Base-by-base conservation (phyloP, 2,113 vertebrate species). In the Tachysurus vachellii region DNA sequence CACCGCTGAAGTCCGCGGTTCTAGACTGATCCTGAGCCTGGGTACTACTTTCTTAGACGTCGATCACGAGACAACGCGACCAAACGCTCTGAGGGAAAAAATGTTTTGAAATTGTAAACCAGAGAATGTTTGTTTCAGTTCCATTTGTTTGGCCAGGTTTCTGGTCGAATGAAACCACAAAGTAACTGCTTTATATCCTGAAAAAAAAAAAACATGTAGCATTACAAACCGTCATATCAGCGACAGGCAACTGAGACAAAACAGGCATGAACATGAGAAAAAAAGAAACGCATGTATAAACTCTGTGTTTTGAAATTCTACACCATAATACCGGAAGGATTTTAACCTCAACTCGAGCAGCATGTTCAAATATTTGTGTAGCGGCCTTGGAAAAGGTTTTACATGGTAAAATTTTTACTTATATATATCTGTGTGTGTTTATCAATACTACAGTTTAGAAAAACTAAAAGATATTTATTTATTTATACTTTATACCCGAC, bases 61-160 rank as follows among this genome's bases (percentile, higher is more conserved):
- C 23, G 19, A 54, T 5, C n/a, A 14, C 6, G 13, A 79, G 13
- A 17, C 26, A 54, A 50, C 10, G 14, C 1, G 54, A 79, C 75
- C 26, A 50, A 76, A 26, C 21, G 28, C 50, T 81, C 79, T 26
- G 19, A 81, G 79, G 79, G 11, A 81, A 81, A 81, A 80, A 81
- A 80, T 61, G 31, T 81, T 81, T 81, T 59, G 79, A 81, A 81
- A 81, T 81, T 9, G 12, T 61, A 81, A 81, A 19, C 56, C 56
- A 14, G 31, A 81, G 56, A 81, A 81, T 61, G 79, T 81, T 81
- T 81, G 79, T 81, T 81, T 81, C 79, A 81, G 31, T 81, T 44
- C 79, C 79, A 81, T 81, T 61, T 56, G 79, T 44, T 61, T 61
- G 79, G 79, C 36, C 79, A 44, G 6, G 31, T 59, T 81, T 42